phyloP scores from a whole-genome alignment of 2,797 vertebrate genomes.

The Danio choprae region DNA sequence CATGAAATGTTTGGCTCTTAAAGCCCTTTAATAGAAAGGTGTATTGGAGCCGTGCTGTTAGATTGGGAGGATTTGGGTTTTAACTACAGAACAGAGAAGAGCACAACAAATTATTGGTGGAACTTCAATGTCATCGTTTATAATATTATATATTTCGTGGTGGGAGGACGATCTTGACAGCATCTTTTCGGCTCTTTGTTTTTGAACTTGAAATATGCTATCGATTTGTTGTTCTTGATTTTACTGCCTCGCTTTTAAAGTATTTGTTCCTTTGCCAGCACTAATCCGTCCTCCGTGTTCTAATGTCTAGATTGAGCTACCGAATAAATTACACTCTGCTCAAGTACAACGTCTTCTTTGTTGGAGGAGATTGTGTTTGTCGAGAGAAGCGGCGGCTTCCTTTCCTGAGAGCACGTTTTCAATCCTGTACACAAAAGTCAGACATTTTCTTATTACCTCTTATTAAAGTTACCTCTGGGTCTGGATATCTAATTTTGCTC shows the following conservation, averaged over 20 bases:
- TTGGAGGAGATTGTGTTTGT: conserved; percentile 44
- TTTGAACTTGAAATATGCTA: conserved; percentile 19
- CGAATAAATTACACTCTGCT: conserved; percentile 74
- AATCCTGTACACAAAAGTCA: conserved; percentile 66
- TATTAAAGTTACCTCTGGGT: conserved; percentile 76
- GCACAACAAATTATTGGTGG: conserved; percentile 43
- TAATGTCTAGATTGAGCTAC: conserved; percentile 37
- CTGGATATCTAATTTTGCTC: conserved; percentile 71
- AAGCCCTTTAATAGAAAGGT: conserved; percentile 57
- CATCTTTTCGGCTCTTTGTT: conserved; percentile 17
- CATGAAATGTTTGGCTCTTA: conserved; percentile 49
- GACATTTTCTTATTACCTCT: conserved; percentile 77
- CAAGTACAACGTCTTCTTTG: conserved; percentile 67
- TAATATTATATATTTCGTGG: conserved; percentile 21
- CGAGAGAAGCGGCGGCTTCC: conserved; percentile 21
- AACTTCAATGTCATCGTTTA: conserved; percentile 45
- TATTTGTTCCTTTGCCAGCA: conserved; percentile 45
- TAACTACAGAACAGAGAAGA: conserved; percentile 21
- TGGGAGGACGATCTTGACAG: conserved; percentile 42
- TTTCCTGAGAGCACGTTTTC: conserved; percentile 61
- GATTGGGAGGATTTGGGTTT: neutral
- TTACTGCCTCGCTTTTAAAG: conserved; percentile 1
- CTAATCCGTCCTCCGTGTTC: conserved; percentile 31
- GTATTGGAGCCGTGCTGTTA: conserved; percentile 54
- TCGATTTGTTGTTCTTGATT: conserved; percentile 41